Evolutionary conservation across 30 jellyfish, hydroid and myxozoan species (phyloP).

Genomic region (Mastigias papua): DNA sequence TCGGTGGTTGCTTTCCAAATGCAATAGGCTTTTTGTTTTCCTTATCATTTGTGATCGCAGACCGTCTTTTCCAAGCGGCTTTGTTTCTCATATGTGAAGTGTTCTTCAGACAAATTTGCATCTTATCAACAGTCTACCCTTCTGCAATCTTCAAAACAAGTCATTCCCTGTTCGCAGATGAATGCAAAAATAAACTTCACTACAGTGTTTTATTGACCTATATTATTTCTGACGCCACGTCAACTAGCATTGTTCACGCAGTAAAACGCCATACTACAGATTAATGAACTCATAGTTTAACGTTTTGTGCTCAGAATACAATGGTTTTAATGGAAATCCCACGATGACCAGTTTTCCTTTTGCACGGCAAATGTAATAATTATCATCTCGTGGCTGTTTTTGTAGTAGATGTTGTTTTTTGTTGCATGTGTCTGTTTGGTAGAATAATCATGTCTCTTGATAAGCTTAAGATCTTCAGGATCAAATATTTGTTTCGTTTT

Average conservation of each 20-base stretch:
- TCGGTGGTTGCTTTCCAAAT: not conserved
- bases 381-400: not conserved
- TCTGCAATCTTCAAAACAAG: not conserved
- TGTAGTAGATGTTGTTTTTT: slow-evolving; percentile 46
- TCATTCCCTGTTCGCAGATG: not conserved
- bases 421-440: slow-evolving; percentile 3
- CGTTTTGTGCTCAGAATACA: not conserved
- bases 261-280: not conserved
- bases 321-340: not conserved
- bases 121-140: not conserved
- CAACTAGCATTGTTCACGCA: not conserved
- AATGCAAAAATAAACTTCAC: not conserved
- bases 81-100: not conserved
- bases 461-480: slow-evolving; percentile 13
- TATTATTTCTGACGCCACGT: not conserved
- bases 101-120: not conserved
- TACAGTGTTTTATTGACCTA: not conserved
- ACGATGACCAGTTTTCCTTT: not conserved
- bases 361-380: not conserved
- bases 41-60: not conserved
- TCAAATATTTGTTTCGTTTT: slow-evolving; percentile 36
- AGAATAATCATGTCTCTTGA: slow-evolving; percentile 14
- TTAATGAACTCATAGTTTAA: not conserved
- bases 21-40: not conserved
- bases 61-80: not conserved